A percentile compares a stretch with the other conserved stretches of the same genome.
Conservation (phyloP, 2,888 invertebrate genomes). For the Coecobrya sp. region DNA sequence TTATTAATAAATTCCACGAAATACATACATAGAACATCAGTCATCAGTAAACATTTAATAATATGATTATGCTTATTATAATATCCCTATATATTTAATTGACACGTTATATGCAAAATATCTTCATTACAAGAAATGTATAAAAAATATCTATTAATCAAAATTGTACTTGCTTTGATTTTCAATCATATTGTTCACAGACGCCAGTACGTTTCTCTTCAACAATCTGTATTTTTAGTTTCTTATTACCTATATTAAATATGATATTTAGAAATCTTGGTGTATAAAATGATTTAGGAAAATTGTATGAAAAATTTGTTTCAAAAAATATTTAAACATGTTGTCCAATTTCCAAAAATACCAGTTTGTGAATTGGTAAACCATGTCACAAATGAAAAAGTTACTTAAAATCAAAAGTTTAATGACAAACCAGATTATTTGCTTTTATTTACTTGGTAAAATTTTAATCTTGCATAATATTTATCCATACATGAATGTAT, state of each 20-base stretch:
- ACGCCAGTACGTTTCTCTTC: background rate
- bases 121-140: no score
- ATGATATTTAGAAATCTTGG: background rate
- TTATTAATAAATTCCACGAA: no score
- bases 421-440: conserved; percentile 48
- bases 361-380: background rate
- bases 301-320: no score
- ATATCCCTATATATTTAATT: no score
- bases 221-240: background rate
- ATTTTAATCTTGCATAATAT: conserved; percentile 24
- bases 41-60: no score
- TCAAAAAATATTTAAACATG: background rate
- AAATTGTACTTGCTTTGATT: no score
- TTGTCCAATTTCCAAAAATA: conserved; percentile 16
- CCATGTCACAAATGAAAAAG: conserved; percentile 13
- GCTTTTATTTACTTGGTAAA: conserved; percentile 52
- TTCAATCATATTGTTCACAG: no score
- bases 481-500: background rate
- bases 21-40: no score
- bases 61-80: no score
- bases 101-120: no score
- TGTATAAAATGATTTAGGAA: background rate
- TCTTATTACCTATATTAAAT: background rate
- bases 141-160: no score
- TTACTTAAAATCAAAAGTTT: conserved; percentile 47